phyloP scores from a whole-genome alignment of 2,888 invertebrate genomes.

The Lypha dubia region DNA sequence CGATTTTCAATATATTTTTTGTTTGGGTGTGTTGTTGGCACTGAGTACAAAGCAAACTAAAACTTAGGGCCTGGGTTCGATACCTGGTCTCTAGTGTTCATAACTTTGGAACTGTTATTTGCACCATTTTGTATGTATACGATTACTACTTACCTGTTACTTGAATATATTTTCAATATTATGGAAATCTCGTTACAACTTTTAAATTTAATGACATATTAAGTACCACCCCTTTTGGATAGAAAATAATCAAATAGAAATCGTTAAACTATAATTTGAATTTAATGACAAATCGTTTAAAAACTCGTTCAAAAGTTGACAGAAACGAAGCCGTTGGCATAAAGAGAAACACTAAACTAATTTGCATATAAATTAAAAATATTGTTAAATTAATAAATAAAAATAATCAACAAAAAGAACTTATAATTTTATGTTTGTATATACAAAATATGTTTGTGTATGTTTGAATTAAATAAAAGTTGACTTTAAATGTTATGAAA shows the following conservation, averaged over 20 bases:
- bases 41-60: too few species aligned
- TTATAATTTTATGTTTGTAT: too few species aligned
- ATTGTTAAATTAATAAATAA: slow-evolving; percentile 28
- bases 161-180: neutral
- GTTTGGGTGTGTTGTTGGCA: too few species aligned
- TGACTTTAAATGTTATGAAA: neutral
- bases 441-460: neutral
- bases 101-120: too few species aligned
- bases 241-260: neutral
- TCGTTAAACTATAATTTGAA: slow-evolving; percentile 52
- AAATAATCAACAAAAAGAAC: too few species aligned
- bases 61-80: too few species aligned
- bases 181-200: neutral
- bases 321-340: neutral
- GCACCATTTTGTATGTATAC: too few species aligned
- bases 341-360: slow-evolving; percentile 43
- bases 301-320: slow-evolving; percentile 26
- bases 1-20: too few species aligned
- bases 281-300: slow-evolving; percentile 62
- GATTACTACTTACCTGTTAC: neutral
- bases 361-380: slow-evolving; percentile 71
- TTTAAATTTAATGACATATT: slow-evolving; percentile 20
- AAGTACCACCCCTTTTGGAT: slow-evolving; percentile 44
- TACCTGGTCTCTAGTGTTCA: too few species aligned
- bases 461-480: slow-evolving; percentile 23